phyloP scores from a whole-genome alignment of 2,797 vertebrate species.

The Sebastes taczanowskii region DNA sequence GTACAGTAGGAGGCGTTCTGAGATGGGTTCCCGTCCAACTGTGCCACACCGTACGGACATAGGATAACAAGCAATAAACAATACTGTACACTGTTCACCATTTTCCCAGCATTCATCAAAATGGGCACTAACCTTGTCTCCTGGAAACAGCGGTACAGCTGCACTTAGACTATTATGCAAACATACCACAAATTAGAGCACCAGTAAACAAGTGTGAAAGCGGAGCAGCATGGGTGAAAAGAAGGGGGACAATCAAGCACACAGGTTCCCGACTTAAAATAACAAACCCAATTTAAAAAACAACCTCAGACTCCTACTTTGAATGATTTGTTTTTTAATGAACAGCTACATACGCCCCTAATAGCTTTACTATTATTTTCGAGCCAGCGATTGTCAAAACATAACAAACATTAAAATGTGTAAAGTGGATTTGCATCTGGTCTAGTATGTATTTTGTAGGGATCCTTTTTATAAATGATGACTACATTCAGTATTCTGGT shows the following conservation, averaged over 20 bases:
- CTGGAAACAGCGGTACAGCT: neutral
- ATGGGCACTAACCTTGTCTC: neutral
- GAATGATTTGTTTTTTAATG: constrained; percentile 4
- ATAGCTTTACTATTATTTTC: neutral
- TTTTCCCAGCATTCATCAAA: neutral
- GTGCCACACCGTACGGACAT: neutral
- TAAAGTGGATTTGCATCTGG: neutral
- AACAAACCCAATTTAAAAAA: constrained; percentile 4
- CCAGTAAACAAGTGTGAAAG: neutral
- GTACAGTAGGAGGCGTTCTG: neutral
- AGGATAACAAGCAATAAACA: neutral
- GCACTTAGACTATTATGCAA: constrained; percentile 1
- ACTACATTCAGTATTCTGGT: constrained; percentile 2
- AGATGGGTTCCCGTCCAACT: neutral
- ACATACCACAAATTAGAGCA: neutral
- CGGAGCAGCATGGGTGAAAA: neutral
- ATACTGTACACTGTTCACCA: neutral
- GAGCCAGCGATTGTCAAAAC: neutral
- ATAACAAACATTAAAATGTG: neutral
- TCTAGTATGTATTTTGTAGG: neutral
- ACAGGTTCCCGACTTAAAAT: neutral
- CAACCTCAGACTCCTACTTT: neutral
- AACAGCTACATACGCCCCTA: neutral
- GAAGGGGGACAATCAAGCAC: neutral
- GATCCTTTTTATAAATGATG: neutral